Evolutionary conservation across 2,113 vertebrate species (phyloP).

Genomic region (Sceloporus tristichus): DNA sequence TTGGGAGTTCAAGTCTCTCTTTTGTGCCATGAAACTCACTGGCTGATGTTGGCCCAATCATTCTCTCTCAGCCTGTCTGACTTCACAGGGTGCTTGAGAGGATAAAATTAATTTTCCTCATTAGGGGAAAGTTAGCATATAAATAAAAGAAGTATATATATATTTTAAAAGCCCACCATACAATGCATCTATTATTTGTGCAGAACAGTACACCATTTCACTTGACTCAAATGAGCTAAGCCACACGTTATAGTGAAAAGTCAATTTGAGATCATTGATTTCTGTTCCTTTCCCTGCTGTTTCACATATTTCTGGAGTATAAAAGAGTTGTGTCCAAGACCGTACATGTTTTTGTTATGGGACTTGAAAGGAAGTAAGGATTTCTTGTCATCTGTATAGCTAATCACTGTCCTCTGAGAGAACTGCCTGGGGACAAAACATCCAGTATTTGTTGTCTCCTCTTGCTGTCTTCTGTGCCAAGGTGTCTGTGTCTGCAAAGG

Average conservation of each 20-base stretch:
- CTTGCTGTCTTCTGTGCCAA: background rate
- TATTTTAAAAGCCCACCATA: background rate
- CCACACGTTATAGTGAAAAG: background rate
- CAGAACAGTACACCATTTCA: background rate
- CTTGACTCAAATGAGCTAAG: background rate
- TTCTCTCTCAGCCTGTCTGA: no score
- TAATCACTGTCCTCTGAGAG: constrained; percentile 32
- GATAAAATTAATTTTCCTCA: background rate
- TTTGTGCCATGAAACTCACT: no score
- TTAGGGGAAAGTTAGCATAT: background rate
- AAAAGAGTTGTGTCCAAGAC: constrained; percentile 2
- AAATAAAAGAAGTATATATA: background rate
- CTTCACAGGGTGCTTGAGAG: background rate
- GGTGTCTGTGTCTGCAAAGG: constrained; percentile 43
- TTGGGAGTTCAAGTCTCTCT: no score
- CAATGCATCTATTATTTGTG: background rate
- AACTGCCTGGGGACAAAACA: background rate
- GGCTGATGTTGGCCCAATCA: no score
- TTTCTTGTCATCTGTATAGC: constrained; percentile 14
- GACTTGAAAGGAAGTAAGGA: constrained; percentile 2
- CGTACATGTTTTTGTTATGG: constrained; percentile 9
- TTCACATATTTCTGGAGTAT: constrained; percentile 1
- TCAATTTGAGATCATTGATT: background rate
- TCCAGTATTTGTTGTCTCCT: background rate
- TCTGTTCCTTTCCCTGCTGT: background rate